Base-by-base conservation (phyloP, 1,140 invertebrate genomes). In the Choristoneura fumiferana region DNA sequence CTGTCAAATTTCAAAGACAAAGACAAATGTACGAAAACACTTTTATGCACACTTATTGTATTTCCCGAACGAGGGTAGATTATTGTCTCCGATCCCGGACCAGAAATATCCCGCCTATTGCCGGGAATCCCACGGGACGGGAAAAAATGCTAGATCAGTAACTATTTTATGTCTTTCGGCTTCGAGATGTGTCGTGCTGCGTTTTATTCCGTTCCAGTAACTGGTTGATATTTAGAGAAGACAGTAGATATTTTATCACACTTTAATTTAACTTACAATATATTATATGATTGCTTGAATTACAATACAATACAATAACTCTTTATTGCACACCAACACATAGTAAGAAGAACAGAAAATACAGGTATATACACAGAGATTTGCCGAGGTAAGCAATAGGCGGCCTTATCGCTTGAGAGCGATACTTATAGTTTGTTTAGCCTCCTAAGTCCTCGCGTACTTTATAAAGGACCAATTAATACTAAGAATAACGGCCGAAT, bases 81-180 rank as follows among this genome's bases (percentile, higher is more conserved):
- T 29, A 49, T 49, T 49, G 43, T 49, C 43, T 17, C n/a, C 35
- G 22, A 29, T 12, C 17, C 18, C 43, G 17, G 10, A 1, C 10
- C 10, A 18, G 43, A 12, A 43, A 37, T 29, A 29, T 49, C 18
- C 0, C 43, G 18, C n/a, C 43, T 49, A 49, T 49, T 33, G 43
- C 43, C 18, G 13, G 18, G 18, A 13, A 13, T 49, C 43, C 43
- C 43, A 18, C 9, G 43, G 43, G 43, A 49, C 43, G 0, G 22
- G 43, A 49, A 49, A 49, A 49, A 49, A 49, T 49, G 43, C 43
- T 49, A 49, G 43, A 49, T 49, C 43, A 49, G 43, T 49, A 49
- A 22, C 43, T 49, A 49, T 49, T 49, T 49, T 49, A 49, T 49
- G 43, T 49, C 43, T 49, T 49, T 49, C 10, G 43, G 43, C 43